A percentile compares a stretch with the other conserved stretches of the same genome.
phyloP scores from a whole-genome alignment of 2,797 vertebrate genomes.

The Avahi laniger region DNA sequence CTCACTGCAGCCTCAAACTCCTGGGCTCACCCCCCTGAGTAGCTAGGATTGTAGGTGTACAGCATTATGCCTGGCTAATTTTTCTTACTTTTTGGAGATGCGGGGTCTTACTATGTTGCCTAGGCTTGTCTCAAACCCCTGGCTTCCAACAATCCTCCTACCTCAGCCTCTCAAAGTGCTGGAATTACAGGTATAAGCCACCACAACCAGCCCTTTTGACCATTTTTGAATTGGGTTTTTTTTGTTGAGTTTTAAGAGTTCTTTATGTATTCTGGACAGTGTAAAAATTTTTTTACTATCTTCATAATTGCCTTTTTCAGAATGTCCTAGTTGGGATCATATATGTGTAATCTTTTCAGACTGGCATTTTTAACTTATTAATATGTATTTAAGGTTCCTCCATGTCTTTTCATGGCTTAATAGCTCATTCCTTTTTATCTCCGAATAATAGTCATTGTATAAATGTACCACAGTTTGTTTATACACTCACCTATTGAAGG shows the following conservation, averaged over 20 bases:
- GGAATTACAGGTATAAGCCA: not conserved
- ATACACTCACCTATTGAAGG: not conserved
- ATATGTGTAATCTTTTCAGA: not conserved
- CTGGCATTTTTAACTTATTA: not conserved
- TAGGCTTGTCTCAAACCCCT: not conserved
- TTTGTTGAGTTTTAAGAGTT: not conserved
- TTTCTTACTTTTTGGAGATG: not conserved
- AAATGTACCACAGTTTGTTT: not conserved
- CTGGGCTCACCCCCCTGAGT: not conserved
- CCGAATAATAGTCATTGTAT: not conserved
- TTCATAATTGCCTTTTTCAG: not conserved
- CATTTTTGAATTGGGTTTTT: not conserved
- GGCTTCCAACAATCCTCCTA: not conserved
- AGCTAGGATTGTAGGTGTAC: not conserved
- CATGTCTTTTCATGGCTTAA: not conserved
- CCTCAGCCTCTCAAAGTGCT: not conserved
- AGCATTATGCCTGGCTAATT: not conserved
- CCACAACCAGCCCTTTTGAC: no score
- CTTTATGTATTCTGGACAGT: not conserved
- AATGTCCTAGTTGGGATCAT: not conserved
- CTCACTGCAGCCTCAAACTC: not conserved
- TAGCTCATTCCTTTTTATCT: not conserved
- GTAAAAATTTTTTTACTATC: not conserved
- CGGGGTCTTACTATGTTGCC: not conserved
- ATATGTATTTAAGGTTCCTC: not conserved